phyloP scores from a whole-genome alignment of 2,797 vertebrate genomes.

The Sebastes hubbsi region DNA sequence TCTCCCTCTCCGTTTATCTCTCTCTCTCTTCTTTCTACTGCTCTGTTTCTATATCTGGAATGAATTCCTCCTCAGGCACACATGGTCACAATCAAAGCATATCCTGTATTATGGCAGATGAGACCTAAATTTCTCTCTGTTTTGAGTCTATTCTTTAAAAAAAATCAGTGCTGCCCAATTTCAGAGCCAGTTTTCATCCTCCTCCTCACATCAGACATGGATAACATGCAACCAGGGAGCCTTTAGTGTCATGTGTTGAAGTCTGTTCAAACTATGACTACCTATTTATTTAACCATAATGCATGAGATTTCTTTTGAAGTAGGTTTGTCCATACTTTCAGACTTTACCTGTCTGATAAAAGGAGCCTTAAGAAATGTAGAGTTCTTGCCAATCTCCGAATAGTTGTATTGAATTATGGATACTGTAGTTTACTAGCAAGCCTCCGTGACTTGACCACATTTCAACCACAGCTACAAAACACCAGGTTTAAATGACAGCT shows the following conservation, averaged over 20 bases:
- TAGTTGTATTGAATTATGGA: neutral
- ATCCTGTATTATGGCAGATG: slow-evolving; percentile 33
- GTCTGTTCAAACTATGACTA: neutral
- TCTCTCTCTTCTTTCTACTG: neutral
- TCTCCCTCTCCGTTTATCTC: slow-evolving; percentile 20
- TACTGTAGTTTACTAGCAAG: neutral
- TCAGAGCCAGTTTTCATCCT: neutral
- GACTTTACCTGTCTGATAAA: neutral
- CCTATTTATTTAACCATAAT: neutral
- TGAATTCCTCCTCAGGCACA: slow-evolving; percentile 40
- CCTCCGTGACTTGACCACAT: neutral
- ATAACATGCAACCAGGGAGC: neutral
- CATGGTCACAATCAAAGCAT: slow-evolving; percentile 42
- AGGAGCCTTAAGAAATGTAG: neutral
- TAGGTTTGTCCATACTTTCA: neutral
- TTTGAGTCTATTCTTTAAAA: neutral
- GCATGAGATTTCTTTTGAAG: neutral
- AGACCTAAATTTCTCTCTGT: slow-evolving; percentile 1
- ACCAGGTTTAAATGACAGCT: neutral
- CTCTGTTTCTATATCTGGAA: slow-evolving; percentile 34
- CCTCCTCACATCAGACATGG: neutral
- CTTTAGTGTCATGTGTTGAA: neutral
- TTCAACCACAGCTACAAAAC: neutral
- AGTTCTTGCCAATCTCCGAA: neutral
- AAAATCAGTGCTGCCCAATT: neutral